A percentile compares a stretch with the other conserved stretches of the same genome.
These are phyloP conservation scores for Gandaritis pyraliata DNA, from an alignment of 2,888 invertebrate genomes.

Conservation along the genomic window DNA sequence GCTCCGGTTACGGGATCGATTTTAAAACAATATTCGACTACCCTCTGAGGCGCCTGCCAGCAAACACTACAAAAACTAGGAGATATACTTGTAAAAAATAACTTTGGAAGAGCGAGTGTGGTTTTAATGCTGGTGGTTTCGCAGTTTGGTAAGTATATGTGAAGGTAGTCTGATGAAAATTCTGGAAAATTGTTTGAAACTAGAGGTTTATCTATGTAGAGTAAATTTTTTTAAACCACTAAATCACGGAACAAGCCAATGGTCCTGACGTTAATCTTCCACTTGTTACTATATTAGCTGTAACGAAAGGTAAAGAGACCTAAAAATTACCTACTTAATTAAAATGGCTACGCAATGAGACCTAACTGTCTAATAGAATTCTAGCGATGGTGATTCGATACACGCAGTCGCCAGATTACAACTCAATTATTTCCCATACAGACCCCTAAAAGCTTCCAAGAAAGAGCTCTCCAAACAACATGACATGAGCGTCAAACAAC, in stretches of 20 bases:
- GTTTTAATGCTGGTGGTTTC: slow-evolving; percentile 13
- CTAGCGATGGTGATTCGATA: too few relatives aligned
- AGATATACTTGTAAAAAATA: slow-evolving; percentile 31
- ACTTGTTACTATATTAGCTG: too few relatives aligned
- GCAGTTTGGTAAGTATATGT: neutral
- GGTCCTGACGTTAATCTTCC: too few relatives aligned
- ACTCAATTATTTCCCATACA: slow-evolving; percentile 9
- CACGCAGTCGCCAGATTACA: neutral
- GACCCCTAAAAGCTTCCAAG: slow-evolving; percentile 35
- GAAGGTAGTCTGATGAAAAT: neutral
- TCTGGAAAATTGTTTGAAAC: too few relatives aligned
- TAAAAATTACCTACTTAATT: too few relatives aligned
- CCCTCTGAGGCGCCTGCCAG: slow-evolving; percentile 57
- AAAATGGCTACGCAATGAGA: too few relatives aligned
- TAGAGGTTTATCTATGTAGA: too few relatives aligned
- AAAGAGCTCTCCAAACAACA: slow-evolving; percentile 36
- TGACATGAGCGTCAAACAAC: slow-evolving; percentile 36
- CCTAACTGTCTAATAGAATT: too few relatives aligned
- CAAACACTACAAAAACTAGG: slow-evolving; percentile 52
- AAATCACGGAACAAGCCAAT: too few relatives aligned
- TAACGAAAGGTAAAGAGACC: too few relatives aligned
- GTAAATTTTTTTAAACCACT: too few relatives aligned
- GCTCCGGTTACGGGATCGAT: slow-evolving; percentile 69
- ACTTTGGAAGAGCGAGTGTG: slow-evolving; percentile 1
- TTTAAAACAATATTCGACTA: slow-evolving; percentile 67